phyloP scores from a whole-genome alignment of 2,113 vertebrate species.

The Eptesicus fuscus region DNA sequence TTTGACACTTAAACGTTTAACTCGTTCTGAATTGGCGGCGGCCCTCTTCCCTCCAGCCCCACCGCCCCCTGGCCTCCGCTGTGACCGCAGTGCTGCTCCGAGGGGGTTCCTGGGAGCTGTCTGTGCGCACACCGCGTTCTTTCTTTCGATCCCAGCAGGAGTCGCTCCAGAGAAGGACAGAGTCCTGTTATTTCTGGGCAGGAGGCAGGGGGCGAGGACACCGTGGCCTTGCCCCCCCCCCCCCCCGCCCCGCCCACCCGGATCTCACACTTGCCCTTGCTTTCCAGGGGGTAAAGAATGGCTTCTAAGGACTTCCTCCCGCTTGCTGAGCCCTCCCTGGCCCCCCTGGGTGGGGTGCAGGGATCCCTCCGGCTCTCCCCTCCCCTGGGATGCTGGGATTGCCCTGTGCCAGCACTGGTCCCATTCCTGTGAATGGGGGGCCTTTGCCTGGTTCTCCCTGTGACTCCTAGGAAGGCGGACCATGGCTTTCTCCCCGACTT shows the following conservation, averaged over 20 bases:
- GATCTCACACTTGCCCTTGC: neutral
- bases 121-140: no score
- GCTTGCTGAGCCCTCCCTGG: neutral
- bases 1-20: neutral
- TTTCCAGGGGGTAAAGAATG: neutral
- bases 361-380: neutral
- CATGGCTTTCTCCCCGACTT: neutral
- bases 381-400: neutral
- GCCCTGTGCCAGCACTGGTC: neutral
- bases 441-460: neutral
- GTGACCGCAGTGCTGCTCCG: neutral
- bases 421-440: neutral
- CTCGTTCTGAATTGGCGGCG: neutral
- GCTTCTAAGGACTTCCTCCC: no score
- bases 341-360: neutral
- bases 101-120: neutral
- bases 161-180: neutral
- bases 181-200: neutral
- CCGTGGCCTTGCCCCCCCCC: neutral
- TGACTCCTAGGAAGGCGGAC: neutral
- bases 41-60: neutral
- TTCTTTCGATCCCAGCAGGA: no score
- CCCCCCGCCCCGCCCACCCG: rapidly evolving
- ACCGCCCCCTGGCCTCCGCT: neutral
- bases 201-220: neutral